Evolutionary conservation across 2,888 invertebrate genomes (phyloP), one percentile per base, ranked within the genome.

Genomic region (Mycalesis mineus): DNA sequence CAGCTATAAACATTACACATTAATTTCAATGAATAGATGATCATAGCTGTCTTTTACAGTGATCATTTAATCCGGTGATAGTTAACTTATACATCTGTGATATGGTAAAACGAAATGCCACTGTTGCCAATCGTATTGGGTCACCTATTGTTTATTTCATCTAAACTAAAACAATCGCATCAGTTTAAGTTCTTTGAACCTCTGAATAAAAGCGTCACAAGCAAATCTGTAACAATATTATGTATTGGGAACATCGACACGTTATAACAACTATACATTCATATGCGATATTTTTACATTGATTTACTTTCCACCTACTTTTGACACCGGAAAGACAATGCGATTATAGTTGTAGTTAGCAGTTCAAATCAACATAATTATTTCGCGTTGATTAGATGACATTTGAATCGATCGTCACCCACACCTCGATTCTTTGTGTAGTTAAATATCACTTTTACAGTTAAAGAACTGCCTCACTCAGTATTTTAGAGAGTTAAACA

Each of bases 341-440:
- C 42, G 22, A 42, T 29, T 13, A 8, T 45, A 28, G n/a, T 40
- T 7, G 22, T 22, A 22, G 22, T 22, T 42, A 45, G 29, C 45
- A 31, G 45, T 45, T 13, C 28, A 29, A 45, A 31, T 29, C 14
- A 11, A 6, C 15, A 31, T 47, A 29, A 29, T 31, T 15, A 47
- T 47, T 47, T 33, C 31, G 31, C 33, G 47, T 33, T 47, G 47
- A 47, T 47, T 33, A 33, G 15, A 47, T 47, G 47, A 47, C 47
- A 47, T 15, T 7, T 47, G 47, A 47, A 47, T 47, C 15, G 47
- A 33, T 47, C 47, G 11, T 15, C 31, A 47, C 47, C 47, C 47
- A 45, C 45, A 28, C 45, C 31, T 13, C 14, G n/a, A 0, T 33
- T 9, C 33, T 15, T 13, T 33, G 47, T 33, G n/a, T 41, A 11